Percentiles rank a stretch among this genome's conserved stretches.
Evolutionary conservation across 2,113 vertebrate species (phyloP).

Genomic region (Balaeniceps rex): DNA sequence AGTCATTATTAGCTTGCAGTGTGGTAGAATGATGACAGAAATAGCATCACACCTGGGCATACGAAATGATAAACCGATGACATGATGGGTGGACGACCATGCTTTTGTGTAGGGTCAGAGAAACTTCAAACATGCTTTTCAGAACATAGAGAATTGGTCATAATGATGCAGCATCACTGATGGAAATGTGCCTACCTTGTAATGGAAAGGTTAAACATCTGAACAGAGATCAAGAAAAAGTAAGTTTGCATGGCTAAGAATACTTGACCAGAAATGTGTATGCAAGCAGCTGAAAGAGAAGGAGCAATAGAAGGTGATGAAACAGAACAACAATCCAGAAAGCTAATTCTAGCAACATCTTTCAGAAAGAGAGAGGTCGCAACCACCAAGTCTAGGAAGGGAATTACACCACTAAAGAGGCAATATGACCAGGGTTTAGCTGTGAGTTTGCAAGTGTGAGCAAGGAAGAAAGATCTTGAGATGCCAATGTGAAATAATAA

Average conservation of each 20-base stretch:
- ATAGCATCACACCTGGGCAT: not conserved
- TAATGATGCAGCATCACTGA: not conserved
- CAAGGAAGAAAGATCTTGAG: not conserved
- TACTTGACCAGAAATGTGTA: not conserved
- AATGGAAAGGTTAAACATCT: not conserved
- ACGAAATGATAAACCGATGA: not conserved
- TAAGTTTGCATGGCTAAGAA: not conserved
- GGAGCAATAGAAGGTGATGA: not conserved
- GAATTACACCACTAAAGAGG: not conserved
- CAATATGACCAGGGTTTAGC: not conserved
- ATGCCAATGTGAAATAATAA: not conserved
- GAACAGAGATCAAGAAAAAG: not conserved
- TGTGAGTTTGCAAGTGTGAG: not conserved
- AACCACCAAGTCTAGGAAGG: not conserved
- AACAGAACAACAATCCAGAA: not conserved
- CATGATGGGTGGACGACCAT: not conserved
- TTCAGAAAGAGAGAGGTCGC: not conserved
- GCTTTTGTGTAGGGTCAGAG: not conserved
- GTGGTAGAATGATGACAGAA: not conserved
- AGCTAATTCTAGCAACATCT: not conserved
- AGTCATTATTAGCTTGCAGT: not conserved
- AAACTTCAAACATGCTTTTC: not conserved
- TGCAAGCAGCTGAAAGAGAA: not conserved
- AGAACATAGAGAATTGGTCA: not conserved
- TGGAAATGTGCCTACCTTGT: not conserved